A percentile compares a stretch with the other conserved stretches of the same genome.
These are phyloP conservation scores for Cossypha caffra DNA, from an alignment of 2,797 vertebrate species.

Conservation along the genomic window DNA sequence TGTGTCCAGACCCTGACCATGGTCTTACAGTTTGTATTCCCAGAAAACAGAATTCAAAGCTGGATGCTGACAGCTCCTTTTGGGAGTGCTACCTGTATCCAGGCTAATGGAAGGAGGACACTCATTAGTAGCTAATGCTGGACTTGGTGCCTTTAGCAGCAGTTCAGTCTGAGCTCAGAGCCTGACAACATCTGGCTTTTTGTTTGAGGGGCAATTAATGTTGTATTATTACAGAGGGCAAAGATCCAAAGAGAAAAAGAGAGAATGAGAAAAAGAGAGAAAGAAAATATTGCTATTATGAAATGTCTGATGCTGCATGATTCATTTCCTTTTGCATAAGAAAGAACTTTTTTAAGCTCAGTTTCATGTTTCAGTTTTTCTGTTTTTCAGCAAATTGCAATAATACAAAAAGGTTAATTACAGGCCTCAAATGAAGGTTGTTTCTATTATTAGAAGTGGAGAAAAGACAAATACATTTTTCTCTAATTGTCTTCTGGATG, in stretches of 20 bases:
- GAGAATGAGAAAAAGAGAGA: neutral
- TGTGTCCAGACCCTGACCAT: neutral
- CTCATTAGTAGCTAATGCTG: neutral
- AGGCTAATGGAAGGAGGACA: neutral
- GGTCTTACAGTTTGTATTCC: neutral
- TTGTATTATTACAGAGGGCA: neutral
- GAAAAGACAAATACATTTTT: neutral
- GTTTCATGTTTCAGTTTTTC: neutral
- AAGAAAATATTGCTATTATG: neutral
- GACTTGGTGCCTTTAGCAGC: neutral
- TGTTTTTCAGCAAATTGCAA: neutral
- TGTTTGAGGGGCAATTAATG: neutral
- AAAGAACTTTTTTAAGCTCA: neutral
- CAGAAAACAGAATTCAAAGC: neutral
- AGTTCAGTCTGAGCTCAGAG: neutral
- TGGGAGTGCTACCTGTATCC: neutral
- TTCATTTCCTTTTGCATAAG: neutral
- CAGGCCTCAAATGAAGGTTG: neutral
- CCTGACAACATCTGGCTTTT: neutral
- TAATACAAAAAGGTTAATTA: neutral
- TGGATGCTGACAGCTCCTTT: neutral
- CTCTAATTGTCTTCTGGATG: neutral
- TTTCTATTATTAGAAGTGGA: neutral
- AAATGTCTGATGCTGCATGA: neutral
- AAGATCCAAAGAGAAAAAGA: neutral